Conservation (phyloP, 35 echinoderm and acorn worm genomes). For the Holothuria glaberrima region DNA sequence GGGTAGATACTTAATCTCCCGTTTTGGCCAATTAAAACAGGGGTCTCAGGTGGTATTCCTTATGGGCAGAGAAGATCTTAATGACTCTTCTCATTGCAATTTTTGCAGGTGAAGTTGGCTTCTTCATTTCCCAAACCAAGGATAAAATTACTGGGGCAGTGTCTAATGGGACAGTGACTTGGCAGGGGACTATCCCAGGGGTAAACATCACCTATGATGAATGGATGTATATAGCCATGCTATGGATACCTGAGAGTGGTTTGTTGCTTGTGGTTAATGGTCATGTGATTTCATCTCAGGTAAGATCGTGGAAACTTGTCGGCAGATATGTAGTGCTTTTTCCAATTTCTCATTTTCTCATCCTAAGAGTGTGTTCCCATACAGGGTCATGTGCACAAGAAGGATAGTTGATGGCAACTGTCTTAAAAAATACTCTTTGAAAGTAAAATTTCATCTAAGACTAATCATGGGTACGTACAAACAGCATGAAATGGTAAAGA, state of each 20-base stretch:
- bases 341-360: no score
- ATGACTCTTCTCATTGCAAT: background rate
- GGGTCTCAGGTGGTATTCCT: no score
- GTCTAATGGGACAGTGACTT: conserved; percentile 66
- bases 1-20: no score
- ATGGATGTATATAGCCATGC: conserved; percentile 84
- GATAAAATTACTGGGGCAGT: conserved; percentile 58
- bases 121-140: conserved; percentile 63
- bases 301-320: conserved; percentile 34
- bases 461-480: no score
- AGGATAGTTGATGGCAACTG: no score
- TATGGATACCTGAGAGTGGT: conserved; percentile 59
- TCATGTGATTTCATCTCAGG: conserved; percentile 27
- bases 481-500: no score
- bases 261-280: conserved; percentile 66
- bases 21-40: no score
- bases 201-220: conserved; percentile 58
- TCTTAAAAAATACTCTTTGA: no score
- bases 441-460: no score
- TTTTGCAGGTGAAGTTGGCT: conserved; percentile 75
- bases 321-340: no score
- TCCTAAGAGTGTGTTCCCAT: no score
- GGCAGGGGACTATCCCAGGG: conserved; percentile 55
- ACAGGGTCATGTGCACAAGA: background rate
- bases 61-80: no score